Percentiles rank a stretch among this genome's conserved stretches.
These are phyloP conservation scores for Gouania willdenowi DNA, from an alignment of 2,797 vertebrate species.

Conservation along the genomic window DNA sequence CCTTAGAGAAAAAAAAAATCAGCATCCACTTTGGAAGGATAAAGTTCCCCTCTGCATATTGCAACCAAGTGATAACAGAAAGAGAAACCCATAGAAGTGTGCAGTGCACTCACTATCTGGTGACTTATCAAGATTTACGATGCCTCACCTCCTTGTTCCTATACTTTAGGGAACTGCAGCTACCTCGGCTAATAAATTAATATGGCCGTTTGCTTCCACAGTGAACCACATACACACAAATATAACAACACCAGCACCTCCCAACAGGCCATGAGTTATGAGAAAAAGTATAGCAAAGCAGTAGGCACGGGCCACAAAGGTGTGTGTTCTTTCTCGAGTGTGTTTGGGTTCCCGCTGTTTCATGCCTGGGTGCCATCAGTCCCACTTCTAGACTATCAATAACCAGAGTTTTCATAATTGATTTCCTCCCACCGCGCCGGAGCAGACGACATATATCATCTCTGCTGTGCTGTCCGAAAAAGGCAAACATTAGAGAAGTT, in stretches of 20 bases:
- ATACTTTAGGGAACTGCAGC: slow-evolving; percentile 72
- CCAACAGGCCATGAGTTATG: slow-evolving; percentile 71
- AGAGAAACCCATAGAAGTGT: slow-evolving; percentile 47
- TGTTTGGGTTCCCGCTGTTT: slow-evolving; percentile 37
- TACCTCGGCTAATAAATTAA: slow-evolving; percentile 74
- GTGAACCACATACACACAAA: slow-evolving; percentile 51
- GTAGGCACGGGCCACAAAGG: slow-evolving; percentile 43
- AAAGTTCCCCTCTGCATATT: slow-evolving; percentile 38
- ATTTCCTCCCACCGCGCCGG: slow-evolving; percentile 60
- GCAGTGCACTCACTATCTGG: slow-evolving; percentile 61
- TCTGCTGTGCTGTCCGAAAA: slow-evolving; percentile 4
- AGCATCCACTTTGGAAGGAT: slow-evolving; percentile 51
- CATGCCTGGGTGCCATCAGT: slow-evolving; percentile 59
- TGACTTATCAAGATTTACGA: slow-evolving; percentile 74
- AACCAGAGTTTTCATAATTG: slow-evolving; percentile 66
- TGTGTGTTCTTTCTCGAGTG: slow-evolving; percentile 1
- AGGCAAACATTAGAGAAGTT: background rate
- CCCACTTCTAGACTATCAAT: slow-evolving; percentile 59
- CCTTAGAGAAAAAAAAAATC: slow-evolving; percentile 47
- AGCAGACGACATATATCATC: slow-evolving; percentile 58
- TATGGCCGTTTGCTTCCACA: slow-evolving; percentile 56
- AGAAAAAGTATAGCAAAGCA: slow-evolving; percentile 56
- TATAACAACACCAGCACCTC: slow-evolving; percentile 65
- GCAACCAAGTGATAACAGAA: slow-evolving; percentile 31
- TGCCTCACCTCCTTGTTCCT: slow-evolving; percentile 66